Percentiles rank a stretch among this genome's conserved stretches.
phyloP scores from a whole-genome alignment of 1,140 invertebrate genomes.

The Aphaenogaster floridana region DNA sequence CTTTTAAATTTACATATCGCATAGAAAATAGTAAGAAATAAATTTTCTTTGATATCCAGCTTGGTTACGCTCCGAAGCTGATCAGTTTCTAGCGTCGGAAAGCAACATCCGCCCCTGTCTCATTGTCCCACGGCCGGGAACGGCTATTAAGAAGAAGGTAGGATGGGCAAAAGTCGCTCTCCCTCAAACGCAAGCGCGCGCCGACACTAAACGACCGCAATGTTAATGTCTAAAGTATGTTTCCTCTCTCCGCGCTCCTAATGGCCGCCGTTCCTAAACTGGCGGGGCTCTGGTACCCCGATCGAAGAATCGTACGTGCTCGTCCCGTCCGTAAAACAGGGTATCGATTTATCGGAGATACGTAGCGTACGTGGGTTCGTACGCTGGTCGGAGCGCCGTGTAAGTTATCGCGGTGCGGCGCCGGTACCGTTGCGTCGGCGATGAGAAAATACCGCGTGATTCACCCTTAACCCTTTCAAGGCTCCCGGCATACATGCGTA shows the following conservation, averaged over 20 bases:
- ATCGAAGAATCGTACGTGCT: constrained; percentile 16
- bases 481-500: constrained; percentile 29
- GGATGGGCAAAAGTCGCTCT: constrained; percentile 32
- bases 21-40: not conserved
- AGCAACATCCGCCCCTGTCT: constrained; percentile 27
- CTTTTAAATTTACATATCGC: not conserved
- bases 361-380: not conserved
- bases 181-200: constrained; percentile 31
- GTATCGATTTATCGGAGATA: constrained; percentile 52
- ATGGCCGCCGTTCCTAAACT: constrained; percentile 71
- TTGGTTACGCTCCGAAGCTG: not conserved
- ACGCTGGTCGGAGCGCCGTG: constrained; percentile 30
- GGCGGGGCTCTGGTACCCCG: constrained; percentile 30
- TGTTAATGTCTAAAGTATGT: constrained; percentile 78
- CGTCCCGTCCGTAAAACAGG: constrained; percentile 40
- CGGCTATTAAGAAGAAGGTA: constrained; percentile 55
- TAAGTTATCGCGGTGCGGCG: constrained; percentile 66
- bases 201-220: constrained; percentile 65
- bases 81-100: not conserved
- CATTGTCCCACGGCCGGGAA: constrained; percentile 56
- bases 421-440: constrained; percentile 62
- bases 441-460: constrained; percentile 72
- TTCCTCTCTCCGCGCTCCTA: constrained; percentile 69
- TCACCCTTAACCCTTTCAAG: constrained; percentile 64
- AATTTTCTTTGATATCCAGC: not conserved